Conservation (phyloP, 23 tunicate genomes). For the Phallusia fumigata region DNA sequence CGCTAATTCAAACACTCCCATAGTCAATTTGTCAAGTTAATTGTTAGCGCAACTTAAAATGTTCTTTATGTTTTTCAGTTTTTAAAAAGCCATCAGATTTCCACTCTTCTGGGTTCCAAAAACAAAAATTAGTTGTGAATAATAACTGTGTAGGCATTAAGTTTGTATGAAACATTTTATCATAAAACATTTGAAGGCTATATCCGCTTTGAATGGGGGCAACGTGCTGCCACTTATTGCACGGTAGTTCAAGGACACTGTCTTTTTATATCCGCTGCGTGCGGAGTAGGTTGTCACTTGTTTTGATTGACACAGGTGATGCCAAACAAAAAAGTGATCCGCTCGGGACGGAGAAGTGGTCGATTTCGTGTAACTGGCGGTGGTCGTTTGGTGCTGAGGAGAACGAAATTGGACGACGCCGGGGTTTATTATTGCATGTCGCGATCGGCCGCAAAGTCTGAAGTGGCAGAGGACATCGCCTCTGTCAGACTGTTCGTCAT, state of each 20-base stretch:
- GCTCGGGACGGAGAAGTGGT: background rate
- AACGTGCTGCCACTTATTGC: no score
- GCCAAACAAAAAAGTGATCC: conserved; percentile 25
- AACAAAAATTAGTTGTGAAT: no score
- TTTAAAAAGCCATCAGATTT: no score
- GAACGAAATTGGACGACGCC: conserved; percentile 5
- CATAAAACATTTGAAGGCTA: no score
- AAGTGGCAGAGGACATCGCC: conserved; percentile 34
- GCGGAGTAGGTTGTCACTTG: no score
- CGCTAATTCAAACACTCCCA: background rate
- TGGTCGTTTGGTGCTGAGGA: conserved; percentile 35
- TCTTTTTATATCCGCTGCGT: background rate
- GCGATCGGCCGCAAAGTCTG: conserved; percentile 1
- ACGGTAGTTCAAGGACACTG: background rate
- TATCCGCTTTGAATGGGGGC: no score
- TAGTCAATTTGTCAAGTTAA: no score
- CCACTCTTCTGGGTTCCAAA: no score
- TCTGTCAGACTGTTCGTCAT: conserved; percentile 32
- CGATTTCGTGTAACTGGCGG: conserved; percentile 22
- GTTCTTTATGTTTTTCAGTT: no score
- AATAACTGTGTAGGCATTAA: no score
- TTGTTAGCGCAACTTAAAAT: no score
- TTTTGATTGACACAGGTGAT: conserved; percentile 24
- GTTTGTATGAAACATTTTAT: no score
- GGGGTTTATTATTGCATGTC: conserved; percentile 62